phyloP scores from a whole-genome alignment of 1,140 invertebrate genomes.

The Venustaconcha ellipsiformis region DNA sequence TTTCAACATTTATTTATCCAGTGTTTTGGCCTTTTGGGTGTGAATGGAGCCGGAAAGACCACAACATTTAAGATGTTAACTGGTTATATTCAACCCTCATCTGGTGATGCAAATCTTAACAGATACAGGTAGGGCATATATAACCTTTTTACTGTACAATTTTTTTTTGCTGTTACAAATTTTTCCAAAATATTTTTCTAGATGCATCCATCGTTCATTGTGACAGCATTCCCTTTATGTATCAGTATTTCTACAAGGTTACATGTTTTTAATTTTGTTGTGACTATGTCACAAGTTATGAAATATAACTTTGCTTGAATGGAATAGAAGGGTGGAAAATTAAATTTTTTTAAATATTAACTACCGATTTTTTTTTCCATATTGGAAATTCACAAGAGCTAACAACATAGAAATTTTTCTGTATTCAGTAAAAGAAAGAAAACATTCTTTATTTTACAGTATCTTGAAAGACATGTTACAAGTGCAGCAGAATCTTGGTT shows the following conservation, averaged over 20 bases:
- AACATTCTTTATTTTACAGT: slow-evolving; percentile 38
- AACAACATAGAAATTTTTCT: too few relatives aligned
- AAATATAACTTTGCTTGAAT: too few relatives aligned
- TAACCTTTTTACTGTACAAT: neutral
- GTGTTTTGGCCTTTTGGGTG: slow-evolving; percentile 87
- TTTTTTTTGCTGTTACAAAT: neutral
- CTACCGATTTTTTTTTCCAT: neutral
- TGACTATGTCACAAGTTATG: too few relatives aligned
- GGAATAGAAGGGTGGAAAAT: too few relatives aligned
- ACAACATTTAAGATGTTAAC: slow-evolving; percentile 87
- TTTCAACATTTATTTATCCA: slow-evolving; percentile 52
- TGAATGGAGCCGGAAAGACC: slow-evolving; percentile 91
- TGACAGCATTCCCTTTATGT: too few relatives aligned
- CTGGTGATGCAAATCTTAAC: slow-evolving; percentile 73
- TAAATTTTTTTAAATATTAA: neutral
- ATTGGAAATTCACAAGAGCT: too few relatives aligned
- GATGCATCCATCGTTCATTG: too few relatives aligned
- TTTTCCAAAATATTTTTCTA: too few relatives aligned
- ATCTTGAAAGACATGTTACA: slow-evolving; percentile 56
- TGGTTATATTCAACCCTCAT: slow-evolving; percentile 75
- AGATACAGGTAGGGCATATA: slow-evolving; percentile 62
- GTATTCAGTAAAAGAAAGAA: too few relatives aligned
- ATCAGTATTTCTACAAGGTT: too few relatives aligned
- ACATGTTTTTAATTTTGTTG: too few relatives aligned
- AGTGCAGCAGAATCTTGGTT: slow-evolving; percentile 70